Conservation (phyloP, 1,140 invertebrate species). For the Papilio xuthus region DNA sequence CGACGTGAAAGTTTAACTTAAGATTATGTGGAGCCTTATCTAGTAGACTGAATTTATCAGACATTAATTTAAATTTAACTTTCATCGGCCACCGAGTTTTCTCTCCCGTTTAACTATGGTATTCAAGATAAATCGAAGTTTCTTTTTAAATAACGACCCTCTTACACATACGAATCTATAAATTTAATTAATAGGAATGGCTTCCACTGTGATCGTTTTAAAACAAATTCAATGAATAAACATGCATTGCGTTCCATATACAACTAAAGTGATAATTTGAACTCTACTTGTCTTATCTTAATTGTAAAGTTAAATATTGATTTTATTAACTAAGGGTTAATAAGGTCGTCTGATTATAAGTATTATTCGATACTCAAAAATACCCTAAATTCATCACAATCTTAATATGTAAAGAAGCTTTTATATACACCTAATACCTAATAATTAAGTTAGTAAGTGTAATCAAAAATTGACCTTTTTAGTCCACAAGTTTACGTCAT, state of each 20-base stretch:
- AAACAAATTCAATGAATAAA: neutral
- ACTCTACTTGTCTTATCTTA: neutral
- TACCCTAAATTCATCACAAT: neutral
- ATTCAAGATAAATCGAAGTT: slow-evolving; percentile 13
- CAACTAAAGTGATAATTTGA: neutral
- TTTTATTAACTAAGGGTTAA: neutral
- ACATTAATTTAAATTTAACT: slow-evolving; percentile 7
- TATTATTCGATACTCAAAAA: neutral
- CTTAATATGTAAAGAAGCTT: too few relatives aligned
- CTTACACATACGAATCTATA: neutral
- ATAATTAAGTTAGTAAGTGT: too few relatives aligned
- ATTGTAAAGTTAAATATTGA: neutral
- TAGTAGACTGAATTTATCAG: neutral
- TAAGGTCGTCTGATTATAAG: neutral
- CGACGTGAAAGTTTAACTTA: neutral
- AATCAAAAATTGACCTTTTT: too few relatives aligned
- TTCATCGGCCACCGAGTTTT: neutral
- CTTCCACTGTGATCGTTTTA: neutral
- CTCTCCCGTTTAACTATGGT: neutral
- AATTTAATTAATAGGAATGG: neutral
- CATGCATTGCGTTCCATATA: neutral
- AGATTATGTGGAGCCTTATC: neutral
- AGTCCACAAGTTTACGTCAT: too few relatives aligned
- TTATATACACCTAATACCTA: too few relatives aligned
- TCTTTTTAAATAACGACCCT: neutral